These are phyloP conservation scores for Toxotes jaculatrix DNA, from an alignment of 2,113 vertebrate species.

Conservation along the genomic window DNA sequence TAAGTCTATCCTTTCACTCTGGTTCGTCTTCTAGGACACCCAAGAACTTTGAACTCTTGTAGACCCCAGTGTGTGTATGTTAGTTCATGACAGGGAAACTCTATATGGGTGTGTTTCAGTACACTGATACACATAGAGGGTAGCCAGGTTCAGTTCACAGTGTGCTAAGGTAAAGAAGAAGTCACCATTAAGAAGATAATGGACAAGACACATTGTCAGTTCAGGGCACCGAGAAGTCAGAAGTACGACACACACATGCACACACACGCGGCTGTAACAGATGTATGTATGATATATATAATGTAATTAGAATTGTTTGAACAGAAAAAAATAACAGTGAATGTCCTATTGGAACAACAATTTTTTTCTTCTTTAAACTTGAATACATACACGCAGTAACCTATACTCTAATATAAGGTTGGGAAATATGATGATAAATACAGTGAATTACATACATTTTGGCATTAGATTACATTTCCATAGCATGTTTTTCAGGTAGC, in stretches of 20 bases:
- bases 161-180: constrained; percentile 71
- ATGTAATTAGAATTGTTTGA: background rate
- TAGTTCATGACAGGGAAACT: constrained; percentile 78
- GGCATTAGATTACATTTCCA: too few relatives aligned
- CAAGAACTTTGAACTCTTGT: constrained; percentile 77
- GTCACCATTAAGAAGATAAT: constrained; percentile 72
- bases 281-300: too few relatives aligned
- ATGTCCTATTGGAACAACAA: background rate
- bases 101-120: constrained; percentile 73
- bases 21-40: constrained; percentile 70
- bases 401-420: background rate
- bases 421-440: background rate
- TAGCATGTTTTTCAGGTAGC: too few relatives aligned
- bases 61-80: constrained; percentile 71
- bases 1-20: constrained; percentile 68
- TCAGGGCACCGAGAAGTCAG: constrained; percentile 2
- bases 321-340: background rate
- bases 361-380: too few relatives aligned
- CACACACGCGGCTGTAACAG: background rate
- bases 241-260: background rate
- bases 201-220: constrained; percentile 45
- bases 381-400: too few relatives aligned
- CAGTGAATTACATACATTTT: background rate
- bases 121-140: constrained; percentile 64
- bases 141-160: constrained; percentile 61